Conservation (phyloP, 2,797 vertebrate species). For the Coreius guichenoti region DNA sequence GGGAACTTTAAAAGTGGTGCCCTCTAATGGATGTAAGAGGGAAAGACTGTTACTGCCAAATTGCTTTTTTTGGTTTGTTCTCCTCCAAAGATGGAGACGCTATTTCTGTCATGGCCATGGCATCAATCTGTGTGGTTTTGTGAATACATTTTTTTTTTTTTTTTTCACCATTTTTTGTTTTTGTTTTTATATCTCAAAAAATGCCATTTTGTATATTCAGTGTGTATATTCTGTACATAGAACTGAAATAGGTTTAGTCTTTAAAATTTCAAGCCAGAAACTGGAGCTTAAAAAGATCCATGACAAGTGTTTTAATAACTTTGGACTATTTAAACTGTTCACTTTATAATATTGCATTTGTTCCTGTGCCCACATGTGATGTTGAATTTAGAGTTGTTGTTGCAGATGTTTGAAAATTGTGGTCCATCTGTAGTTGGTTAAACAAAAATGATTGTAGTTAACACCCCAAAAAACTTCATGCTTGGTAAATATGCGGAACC, state of each 20-base stretch:
- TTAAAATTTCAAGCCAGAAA: conserved; percentile 13
- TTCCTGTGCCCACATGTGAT: conserved; percentile 29
- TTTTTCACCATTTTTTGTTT: neutral
- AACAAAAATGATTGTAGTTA: neutral
- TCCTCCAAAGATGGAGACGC: neutral
- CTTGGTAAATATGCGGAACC: neutral
- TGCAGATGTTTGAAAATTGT: conserved; percentile 26
- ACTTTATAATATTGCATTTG: conserved; percentile 15
- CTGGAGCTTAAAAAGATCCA: conserved; percentile 20
- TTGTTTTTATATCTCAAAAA: neutral
- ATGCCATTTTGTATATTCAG: conserved; percentile 18
- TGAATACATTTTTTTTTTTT: neutral
- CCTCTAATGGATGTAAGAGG: conserved; percentile 17
- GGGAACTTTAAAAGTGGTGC: conserved; percentile 13
- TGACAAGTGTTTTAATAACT: conserved; percentile 19
- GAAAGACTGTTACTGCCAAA: neutral
- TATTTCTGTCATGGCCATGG: conserved; percentile 1
- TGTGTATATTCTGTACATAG: conserved; percentile 27
- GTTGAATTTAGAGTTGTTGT: conserved; percentile 18
- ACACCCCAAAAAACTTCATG: neutral
- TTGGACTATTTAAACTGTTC: neutral
- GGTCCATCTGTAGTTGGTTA: conserved; percentile 9
- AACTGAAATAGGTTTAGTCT: conserved; percentile 14
- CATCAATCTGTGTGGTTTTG: conserved; percentile 16
- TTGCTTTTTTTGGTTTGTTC: neutral